Percentiles rank a stretch among this genome's conserved stretches.
Evolutionary conservation across 2,113 vertebrate species (phyloP).

Genomic region (Todiramphus saurophagus): DNA sequence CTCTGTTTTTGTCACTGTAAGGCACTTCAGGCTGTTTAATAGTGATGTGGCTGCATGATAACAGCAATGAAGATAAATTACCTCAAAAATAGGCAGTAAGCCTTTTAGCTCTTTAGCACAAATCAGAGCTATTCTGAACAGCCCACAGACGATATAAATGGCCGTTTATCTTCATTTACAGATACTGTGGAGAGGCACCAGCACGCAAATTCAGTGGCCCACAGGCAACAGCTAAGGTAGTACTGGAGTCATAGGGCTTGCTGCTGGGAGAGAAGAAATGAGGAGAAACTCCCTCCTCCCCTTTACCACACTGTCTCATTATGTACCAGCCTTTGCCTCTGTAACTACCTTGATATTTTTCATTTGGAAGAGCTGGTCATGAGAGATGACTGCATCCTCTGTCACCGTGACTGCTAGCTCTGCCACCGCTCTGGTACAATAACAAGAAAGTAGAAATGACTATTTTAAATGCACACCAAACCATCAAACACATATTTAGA

Average conservation of each 20-base stretch:
- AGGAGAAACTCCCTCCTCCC: neutral
- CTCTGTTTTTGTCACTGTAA: neutral
- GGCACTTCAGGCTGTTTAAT: neutral
- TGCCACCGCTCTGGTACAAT: neutral
- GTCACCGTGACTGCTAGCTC: neutral
- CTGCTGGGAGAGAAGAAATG: neutral
- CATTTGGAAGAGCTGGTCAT: neutral
- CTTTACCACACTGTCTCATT: neutral
- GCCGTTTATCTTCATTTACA: slow-evolving; percentile 55
- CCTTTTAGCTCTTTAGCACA: slow-evolving; percentile 50
- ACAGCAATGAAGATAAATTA: slow-evolving; percentile 60
- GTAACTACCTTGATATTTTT: neutral
- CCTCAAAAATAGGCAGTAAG: slow-evolving; percentile 37
- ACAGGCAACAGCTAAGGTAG: neutral
- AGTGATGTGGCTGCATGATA: slow-evolving; percentile 29
- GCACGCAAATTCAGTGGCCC: slow-evolving; percentile 17
- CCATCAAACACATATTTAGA: neutral
- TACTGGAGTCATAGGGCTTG: neutral
- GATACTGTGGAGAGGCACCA: neutral
- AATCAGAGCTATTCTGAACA: slow-evolving; percentile 35
- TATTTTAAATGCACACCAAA: neutral
- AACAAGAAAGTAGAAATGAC: neutral
- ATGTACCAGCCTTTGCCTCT: neutral
- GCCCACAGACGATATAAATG: neutral
- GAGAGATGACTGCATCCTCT: neutral